Evolutionary conservation across 2,797 vertebrate genomes (phyloP).

Genomic region (Hylomyscus alleni): DNA sequence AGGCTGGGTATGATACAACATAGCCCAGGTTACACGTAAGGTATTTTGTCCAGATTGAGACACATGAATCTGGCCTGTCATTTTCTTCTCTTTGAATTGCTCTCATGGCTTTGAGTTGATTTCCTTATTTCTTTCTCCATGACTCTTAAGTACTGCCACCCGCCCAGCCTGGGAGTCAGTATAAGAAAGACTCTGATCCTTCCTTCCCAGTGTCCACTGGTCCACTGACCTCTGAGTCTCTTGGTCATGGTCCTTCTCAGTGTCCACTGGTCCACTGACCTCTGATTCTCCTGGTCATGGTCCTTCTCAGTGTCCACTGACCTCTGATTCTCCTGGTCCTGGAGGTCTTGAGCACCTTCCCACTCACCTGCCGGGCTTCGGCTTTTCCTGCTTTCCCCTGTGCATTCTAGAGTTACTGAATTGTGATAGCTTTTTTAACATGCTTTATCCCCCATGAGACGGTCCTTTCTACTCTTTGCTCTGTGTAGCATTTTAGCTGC

Average conservation of each 20-base stretch:
- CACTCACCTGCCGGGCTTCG: not conserved
- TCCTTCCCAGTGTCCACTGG: not conserved
- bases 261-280: no score
- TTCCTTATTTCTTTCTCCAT: not conserved
- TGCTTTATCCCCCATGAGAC: not conserved
- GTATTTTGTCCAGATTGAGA: not conserved
- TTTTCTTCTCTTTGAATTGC: not conserved
- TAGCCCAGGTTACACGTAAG: not conserved
- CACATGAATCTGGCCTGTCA: not conserved
- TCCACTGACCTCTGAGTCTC: not conserved
- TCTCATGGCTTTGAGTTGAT: not conserved
- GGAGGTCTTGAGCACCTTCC: not conserved
- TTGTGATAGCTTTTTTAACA: not conserved
- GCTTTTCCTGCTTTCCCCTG: not conserved
- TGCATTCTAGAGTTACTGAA: conserved; percentile 10
- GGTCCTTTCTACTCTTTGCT: not conserved
- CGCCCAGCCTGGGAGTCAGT: not conserved
- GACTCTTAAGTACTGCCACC: not conserved
- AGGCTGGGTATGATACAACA: not conserved
- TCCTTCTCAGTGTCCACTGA: not conserved
- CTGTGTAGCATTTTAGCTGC: not conserved
- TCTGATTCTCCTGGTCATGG: not conserved
- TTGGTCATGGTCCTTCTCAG: not conserved
- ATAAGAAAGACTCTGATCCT: not conserved
- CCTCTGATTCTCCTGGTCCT: not conserved